Conservation (phyloP, 2,797 vertebrate species). For the Apodemus agrarius region DNA sequence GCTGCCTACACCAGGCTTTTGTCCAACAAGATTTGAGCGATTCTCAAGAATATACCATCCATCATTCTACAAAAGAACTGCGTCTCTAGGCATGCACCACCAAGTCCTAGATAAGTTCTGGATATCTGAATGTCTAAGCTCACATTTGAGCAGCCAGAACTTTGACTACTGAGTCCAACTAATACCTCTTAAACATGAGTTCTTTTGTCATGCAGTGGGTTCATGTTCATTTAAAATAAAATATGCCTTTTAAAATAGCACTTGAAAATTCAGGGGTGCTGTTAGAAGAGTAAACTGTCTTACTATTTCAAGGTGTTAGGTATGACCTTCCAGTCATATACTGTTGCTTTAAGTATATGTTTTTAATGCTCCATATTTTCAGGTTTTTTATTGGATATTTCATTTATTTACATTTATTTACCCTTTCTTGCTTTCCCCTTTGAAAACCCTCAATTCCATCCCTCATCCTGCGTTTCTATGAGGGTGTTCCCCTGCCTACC, state of each 20-base stretch:
- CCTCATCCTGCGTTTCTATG: too few relatives aligned
- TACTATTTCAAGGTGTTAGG: background rate
- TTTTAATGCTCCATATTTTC: background rate
- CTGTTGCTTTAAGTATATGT: background rate
- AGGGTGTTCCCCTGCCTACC: too few relatives aligned
- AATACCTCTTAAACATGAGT: background rate
- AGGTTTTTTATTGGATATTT: background rate
- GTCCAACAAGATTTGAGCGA: background rate
- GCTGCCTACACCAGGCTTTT: background rate
- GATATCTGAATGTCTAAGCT: background rate
- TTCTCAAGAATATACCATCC: background rate
- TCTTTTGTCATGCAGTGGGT: background rate
- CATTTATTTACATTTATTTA: too few relatives aligned
- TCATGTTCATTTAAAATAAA: background rate
- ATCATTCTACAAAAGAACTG: background rate
- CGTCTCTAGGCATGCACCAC: too few relatives aligned
- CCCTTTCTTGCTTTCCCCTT: too few relatives aligned
- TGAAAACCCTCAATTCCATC: too few relatives aligned
- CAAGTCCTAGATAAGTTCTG: too few relatives aligned
- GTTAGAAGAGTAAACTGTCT: background rate
- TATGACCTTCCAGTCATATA: background rate
- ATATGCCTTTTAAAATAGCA: background rate
- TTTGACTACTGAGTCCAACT: background rate
- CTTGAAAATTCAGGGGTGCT: background rate
- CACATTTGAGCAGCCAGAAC: background rate